Evolutionary conservation across 1,140 invertebrate species (phyloP).

Genomic region (Delia radicum): DNA sequence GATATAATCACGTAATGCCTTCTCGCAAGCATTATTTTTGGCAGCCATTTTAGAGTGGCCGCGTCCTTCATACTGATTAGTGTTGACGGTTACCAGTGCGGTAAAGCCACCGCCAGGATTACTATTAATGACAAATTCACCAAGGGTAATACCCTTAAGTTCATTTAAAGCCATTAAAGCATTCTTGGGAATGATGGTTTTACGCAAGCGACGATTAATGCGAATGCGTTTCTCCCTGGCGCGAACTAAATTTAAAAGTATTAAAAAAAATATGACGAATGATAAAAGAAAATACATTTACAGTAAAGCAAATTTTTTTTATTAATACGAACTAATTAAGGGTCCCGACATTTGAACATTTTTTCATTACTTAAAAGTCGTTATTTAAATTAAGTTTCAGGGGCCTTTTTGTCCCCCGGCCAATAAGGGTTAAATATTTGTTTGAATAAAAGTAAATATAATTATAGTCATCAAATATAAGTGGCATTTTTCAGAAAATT

Average conservation of each 20-base stretch:
- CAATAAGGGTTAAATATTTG: too few species aligned
- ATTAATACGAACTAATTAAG: too few species aligned
- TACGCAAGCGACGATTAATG: slow-evolving; percentile 68
- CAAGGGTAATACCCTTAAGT: slow-evolving; percentile 61
- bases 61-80: slow-evolving; percentile 47
- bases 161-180: slow-evolving; percentile 86
- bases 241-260: slow-evolving; percentile 42
- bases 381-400: too few species aligned
- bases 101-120: slow-evolving; percentile 47
- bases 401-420: too few species aligned
- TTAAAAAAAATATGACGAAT: too few species aligned
- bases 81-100: slow-evolving; percentile 49
- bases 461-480: too few species aligned
- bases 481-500: too few species aligned
- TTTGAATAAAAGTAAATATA: too few species aligned
- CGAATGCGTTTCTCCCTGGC: slow-evolving; percentile 63
- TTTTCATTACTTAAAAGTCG: too few species aligned
- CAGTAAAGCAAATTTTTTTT: background rate
- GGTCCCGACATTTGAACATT: too few species aligned
- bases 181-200: slow-evolving; percentile 75
- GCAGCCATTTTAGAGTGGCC: slow-evolving; percentile 59
- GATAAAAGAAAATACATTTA: background rate
- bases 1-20: slow-evolving; percentile 69
- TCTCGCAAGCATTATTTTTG: slow-evolving; percentile 70
- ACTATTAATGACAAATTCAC: slow-evolving; percentile 49